Conservation (phyloP, 2,113 vertebrate species). For the Bostrychus sinensis region DNA sequence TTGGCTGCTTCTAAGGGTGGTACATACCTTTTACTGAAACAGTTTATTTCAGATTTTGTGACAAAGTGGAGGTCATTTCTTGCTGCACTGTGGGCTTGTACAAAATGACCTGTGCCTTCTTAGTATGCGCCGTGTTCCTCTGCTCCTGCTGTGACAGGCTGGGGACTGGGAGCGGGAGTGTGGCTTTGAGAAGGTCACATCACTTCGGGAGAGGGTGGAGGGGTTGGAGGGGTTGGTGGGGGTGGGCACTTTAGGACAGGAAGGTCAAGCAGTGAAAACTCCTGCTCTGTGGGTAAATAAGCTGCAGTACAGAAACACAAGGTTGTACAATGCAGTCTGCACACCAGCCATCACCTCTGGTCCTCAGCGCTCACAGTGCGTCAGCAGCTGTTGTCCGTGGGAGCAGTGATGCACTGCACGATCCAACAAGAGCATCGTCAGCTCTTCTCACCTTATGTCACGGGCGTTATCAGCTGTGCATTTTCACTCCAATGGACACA, state of each 20-base stretch:
- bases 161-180: constrained; percentile 51
- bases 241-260: constrained; percentile 11
- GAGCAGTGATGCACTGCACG: constrained; percentile 3
- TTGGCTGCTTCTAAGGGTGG: constrained; percentile 8
- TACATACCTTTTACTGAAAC: constrained; percentile 8
- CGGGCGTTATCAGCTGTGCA: neutral
- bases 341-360: constrained; percentile 31
- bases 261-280: constrained; percentile 46
- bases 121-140: constrained; percentile 48
- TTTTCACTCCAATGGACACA: constrained; percentile 9
- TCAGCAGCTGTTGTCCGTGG: constrained; percentile 41
- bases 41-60: constrained; percentile 9
- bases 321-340: constrained; percentile 16
- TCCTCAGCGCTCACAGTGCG: constrained; percentile 24
- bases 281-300: constrained; percentile 17
- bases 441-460: constrained; percentile 37
- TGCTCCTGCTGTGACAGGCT: constrained; percentile 38
- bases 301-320: neutral
- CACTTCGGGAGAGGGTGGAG: constrained; percentile 30
- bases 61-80: neutral
- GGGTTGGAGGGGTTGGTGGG: constrained; percentile 20
- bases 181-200: constrained; percentile 64
- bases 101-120: constrained; percentile 39
- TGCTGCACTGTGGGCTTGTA: constrained; percentile 13
- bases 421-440: constrained; percentile 41